Base-by-base conservation (phyloP, 2,797 vertebrate species). In the Orientallactaga sibirica region DNA sequence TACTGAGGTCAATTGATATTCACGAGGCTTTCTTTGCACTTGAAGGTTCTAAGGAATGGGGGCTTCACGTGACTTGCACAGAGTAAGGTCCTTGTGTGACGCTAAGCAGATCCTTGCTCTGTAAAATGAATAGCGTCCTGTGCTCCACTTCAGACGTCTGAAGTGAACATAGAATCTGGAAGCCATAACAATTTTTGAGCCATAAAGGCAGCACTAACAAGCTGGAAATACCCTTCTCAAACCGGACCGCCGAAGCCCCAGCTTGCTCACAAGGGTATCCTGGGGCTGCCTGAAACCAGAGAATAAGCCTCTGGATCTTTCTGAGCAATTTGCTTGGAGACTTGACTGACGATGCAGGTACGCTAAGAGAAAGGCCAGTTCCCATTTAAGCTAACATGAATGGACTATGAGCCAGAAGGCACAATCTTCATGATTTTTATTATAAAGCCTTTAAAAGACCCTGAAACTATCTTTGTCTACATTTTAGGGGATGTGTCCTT, bases 221-320 rank as follows among this genome's bases (percentile, higher is more conserved):
- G 94, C 95, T 95, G 91, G 95, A 97, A 96, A 96, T 93, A 94
- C 71, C 88, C 90, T 96, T 91, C 95, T 92, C 88, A 61, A 94
- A 86, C 88, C 95, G 83, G 88, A 95, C 92, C 70, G 95, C 83
- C 86, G 67, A 10, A 81, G 52, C 68, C 43, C 41, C 58, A 81
- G 58, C 68, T 88, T 55, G 24, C 37, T 48, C 43, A 48, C 29
- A 58, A 20, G 19, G 73, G n/a, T 95, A 80, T 73, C 94, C 83
- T 75, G 86, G 86, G 93, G 77, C 86, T 95, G 81, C 92, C 61
- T 95, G 68, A 88, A 94, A 48, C 29, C 93, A 94, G 73, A 86
- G 64, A 93, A 76, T 95, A 95, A 94, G 81, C 41, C 62, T 91
- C 43, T 80, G 64, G 64, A 77, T 76, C 79, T 86, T 88, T 68